Conservation (phyloP, 1,140 invertebrate species). For the Aphaenogaster ashmeadi region DNA sequence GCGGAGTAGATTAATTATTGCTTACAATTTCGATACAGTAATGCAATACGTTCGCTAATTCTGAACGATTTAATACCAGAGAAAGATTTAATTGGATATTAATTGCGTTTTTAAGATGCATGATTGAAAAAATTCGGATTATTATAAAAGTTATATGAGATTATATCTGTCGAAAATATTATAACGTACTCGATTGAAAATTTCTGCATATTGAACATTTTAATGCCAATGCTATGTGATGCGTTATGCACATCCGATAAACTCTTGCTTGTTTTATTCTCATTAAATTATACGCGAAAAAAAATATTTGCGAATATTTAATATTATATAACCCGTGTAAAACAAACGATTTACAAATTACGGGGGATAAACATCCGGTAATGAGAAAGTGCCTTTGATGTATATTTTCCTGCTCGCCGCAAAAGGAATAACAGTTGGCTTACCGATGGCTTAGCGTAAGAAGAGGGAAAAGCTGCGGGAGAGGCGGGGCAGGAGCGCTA, state of each 20-base stretch:
- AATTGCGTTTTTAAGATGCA: not conserved
- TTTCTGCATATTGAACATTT: constrained; percentile 23
- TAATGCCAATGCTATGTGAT: constrained; percentile 16
- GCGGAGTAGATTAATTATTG: not conserved
- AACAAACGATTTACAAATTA: constrained; percentile 8
- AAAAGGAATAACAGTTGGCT: constrained; percentile 28
- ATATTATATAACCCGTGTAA: not conserved
- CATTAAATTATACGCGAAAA: not conserved
- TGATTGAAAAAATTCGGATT: constrained; percentile 22
- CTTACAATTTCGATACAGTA: not conserved
- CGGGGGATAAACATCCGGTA: constrained; percentile 55
- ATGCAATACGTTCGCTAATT: not conserved
- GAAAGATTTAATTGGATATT: constrained; percentile 30
- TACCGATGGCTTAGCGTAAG: not conserved
- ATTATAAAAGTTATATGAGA: constrained; percentile 19
- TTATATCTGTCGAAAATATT: constrained; percentile 34
- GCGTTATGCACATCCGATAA: constrained; percentile 24
- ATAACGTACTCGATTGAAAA: constrained; percentile 11
- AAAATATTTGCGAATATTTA: constrained; percentile 30
- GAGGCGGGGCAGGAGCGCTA: not conserved
- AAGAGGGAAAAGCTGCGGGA: not conserved
- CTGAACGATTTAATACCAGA: not conserved
- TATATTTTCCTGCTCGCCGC: constrained; percentile 51
- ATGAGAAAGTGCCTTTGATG: constrained; percentile 68
- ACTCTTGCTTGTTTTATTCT: constrained; percentile 35